Evolutionary conservation across 2,797 vertebrate genomes (phyloP).

Genomic region (Cynodonichthys magdalenae): DNA sequence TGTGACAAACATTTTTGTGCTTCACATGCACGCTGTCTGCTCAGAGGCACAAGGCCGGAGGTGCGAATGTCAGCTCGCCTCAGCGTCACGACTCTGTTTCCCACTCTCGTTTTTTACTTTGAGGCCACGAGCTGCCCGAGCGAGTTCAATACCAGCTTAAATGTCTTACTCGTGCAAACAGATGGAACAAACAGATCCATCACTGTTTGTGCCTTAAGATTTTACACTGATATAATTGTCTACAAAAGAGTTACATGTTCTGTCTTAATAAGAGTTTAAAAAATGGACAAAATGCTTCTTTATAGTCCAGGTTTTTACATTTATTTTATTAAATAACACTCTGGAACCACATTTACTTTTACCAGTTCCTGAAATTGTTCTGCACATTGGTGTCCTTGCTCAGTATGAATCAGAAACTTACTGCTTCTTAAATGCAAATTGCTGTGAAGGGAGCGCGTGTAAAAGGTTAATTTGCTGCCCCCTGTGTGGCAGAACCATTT

Average conservation of each 20-base stretch:
- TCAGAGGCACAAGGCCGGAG: constrained; percentile 56
- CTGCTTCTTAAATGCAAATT: constrained; percentile 43
- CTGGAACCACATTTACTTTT: constrained; percentile 18
- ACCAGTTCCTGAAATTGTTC: constrained; percentile 13
- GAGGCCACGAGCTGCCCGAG: constrained; percentile 50
- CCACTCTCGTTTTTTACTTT: constrained; percentile 45
- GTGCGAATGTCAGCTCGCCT: constrained; percentile 64
- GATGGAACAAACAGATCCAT: constrained; percentile 42
- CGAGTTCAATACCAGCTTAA: constrained; percentile 41
- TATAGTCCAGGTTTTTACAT: constrained; percentile 5
- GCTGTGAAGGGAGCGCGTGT: constrained; percentile 33
- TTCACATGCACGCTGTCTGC: constrained; percentile 54
- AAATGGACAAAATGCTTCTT: constrained; percentile 5
- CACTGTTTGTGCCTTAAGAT: constrained; percentile 36
- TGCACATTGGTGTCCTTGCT: constrained; percentile 17
- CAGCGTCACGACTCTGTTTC: constrained; percentile 51
- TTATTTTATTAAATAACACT: constrained; percentile 1
- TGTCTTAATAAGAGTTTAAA: constrained; percentile 24
- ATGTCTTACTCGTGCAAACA: constrained; percentile 62
- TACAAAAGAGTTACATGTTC: constrained; percentile 33
- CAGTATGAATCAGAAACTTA: constrained; percentile 20
- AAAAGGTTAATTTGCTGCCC: constrained; percentile 42
- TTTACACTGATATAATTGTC: constrained; percentile 38
- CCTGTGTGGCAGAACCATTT: constrained; percentile 38
- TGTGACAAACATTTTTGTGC: constrained; percentile 47